Conservation (phyloP, 2,113 vertebrate genomes). For the Opisthocomus hoazin region DNA sequence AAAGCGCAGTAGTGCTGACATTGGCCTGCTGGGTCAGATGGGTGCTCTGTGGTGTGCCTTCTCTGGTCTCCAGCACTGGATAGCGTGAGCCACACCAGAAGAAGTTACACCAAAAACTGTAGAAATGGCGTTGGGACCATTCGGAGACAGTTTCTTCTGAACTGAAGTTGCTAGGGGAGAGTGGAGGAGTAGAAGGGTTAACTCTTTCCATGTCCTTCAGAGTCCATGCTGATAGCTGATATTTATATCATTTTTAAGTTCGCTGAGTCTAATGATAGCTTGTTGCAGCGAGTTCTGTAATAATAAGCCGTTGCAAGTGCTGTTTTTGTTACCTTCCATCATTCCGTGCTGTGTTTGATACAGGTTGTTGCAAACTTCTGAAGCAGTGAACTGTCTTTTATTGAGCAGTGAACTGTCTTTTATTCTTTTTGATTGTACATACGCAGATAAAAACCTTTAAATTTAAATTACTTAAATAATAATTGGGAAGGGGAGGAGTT, state of each 20-base stretch:
- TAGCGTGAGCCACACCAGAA: background rate
- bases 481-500: background rate
- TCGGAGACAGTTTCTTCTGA: background rate
- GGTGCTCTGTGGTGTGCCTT: background rate
- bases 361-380: background rate
- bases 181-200: background rate
- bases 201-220: background rate
- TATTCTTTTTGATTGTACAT: background rate
- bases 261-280: background rate
- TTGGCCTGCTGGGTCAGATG: background rate
- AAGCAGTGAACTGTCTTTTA: background rate
- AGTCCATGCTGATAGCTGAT: background rate
- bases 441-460: background rate
- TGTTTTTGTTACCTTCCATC: background rate
- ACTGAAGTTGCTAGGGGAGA: background rate
- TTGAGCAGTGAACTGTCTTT: background rate
- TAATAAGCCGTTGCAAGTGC: background rate
- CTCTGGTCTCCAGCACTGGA: background rate
- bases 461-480: background rate
- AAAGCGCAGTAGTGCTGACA: background rate
- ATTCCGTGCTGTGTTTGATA: background rate
- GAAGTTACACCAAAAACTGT: background rate
- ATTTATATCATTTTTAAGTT: background rate
- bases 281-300: background rate
- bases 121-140: background rate